These are phyloP conservation scores for Gallinago solitaria DNA, from an alignment of 2,797 vertebrate species.

Conservation along the genomic window DNA sequence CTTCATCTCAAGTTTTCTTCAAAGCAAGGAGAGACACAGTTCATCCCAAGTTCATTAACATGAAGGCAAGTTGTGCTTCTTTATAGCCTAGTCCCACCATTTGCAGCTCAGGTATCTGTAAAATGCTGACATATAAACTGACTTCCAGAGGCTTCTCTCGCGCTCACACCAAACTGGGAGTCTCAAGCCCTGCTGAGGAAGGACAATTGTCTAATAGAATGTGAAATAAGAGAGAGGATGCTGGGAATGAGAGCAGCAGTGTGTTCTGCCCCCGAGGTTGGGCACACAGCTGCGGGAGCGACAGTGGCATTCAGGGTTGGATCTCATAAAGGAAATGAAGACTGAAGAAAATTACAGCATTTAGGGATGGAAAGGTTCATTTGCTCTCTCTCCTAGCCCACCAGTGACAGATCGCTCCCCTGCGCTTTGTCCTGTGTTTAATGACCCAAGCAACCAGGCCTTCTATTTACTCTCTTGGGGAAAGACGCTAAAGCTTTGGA, in stretches of 20 bases:
- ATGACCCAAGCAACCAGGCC: slow-evolving; percentile 10
- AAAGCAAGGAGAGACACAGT: background rate
- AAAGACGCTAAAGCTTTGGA: background rate
- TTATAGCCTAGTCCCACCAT: background rate
- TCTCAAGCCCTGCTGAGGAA: background rate
- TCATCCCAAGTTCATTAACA: background rate
- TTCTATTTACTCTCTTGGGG: background rate
- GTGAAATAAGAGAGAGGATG: background rate
- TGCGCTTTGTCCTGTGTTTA: slow-evolving; percentile 17
- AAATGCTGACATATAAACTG: background rate
- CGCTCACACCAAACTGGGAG: background rate
- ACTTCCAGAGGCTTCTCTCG: background rate
- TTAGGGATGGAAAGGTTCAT: slow-evolving; percentile 13
- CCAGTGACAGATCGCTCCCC: background rate
- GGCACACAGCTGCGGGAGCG: background rate
- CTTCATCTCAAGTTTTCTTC: background rate
- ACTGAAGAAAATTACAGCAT: slow-evolving; percentile 12
- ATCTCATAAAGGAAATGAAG: slow-evolving; percentile 39
- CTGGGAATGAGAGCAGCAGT: background rate
- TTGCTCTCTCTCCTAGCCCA: slow-evolving; percentile 17
- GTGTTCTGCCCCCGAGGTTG: background rate
- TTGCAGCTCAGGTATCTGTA: background rate
- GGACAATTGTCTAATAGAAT: background rate
- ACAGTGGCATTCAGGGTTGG: background rate
- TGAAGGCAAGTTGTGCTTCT: background rate